Percentiles rank a stretch among this genome's conserved stretches.
phyloP scores from a whole-genome alignment of 2,113 vertebrate genomes.

The Proterorhinus semilunaris region DNA sequence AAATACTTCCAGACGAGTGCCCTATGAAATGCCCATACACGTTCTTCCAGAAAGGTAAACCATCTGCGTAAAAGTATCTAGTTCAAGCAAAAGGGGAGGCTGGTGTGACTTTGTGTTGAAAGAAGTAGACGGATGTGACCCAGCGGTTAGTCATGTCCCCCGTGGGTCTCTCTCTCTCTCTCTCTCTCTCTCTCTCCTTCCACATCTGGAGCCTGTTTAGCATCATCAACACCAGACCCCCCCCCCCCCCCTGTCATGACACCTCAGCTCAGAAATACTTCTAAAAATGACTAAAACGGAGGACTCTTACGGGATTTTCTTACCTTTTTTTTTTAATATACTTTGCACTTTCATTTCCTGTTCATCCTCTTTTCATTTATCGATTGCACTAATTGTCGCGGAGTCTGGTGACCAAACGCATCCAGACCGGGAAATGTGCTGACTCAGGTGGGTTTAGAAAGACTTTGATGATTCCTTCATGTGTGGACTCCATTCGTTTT shows the following conservation, averaged over 20 bases:
- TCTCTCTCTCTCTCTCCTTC: constrained; percentile 41
- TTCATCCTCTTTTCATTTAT: constrained; percentile 22
- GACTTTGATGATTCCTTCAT: constrained; percentile 30
- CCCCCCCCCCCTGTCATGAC: constrained; percentile 57
- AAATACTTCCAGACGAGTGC: no score
- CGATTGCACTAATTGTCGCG: background rate
- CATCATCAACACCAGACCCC: constrained; percentile 51
- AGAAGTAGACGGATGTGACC: constrained; percentile 69
- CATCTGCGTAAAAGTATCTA: constrained; percentile 7
- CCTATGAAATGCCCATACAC: background rate
- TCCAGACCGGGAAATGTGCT: constrained; percentile 18
- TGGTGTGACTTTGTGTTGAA: constrained; percentile 56
- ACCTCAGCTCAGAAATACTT: constrained; percentile 54
- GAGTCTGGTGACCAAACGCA: constrained; percentile 26
- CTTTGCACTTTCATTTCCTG: constrained; percentile 8
- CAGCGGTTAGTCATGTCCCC: constrained; percentile 52
- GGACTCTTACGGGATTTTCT: background rate
- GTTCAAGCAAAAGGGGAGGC: constrained; percentile 35
- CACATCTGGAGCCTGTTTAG: constrained; percentile 77
- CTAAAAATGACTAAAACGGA: constrained; percentile 11
- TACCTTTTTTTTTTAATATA: background rate
- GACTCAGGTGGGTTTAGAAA: constrained; percentile 21
- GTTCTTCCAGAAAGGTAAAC: background rate
- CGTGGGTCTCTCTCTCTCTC: constrained; percentile 46
- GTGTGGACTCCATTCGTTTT: constrained; percentile 20